A percentile compares a stretch with the other conserved stretches of the same genome.
These are phyloP conservation scores for Gobionotothen gibberifrons DNA, from an alignment of 2,797 vertebrate genomes.

Conservation along the genomic window DNA sequence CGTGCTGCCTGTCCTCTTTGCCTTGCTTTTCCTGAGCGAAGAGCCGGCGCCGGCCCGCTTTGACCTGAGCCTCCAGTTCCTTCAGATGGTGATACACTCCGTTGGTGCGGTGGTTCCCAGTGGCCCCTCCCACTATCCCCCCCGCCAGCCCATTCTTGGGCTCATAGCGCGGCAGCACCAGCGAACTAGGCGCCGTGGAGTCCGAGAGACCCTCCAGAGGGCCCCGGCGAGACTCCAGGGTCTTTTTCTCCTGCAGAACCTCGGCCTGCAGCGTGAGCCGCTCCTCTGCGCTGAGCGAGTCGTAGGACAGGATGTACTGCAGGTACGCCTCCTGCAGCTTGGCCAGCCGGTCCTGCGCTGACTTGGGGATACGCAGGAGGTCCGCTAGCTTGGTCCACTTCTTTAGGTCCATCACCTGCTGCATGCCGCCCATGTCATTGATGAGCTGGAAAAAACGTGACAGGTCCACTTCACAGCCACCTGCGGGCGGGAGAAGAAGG, in stretches of 20 bases:
- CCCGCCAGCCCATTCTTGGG: slow-evolving; percentile 93
- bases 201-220: slow-evolving; percentile 95
- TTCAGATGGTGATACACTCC: slow-evolving; percentile 92
- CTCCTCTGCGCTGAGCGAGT: slow-evolving; percentile 93
- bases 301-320: slow-evolving; percentile 98
- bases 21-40: slow-evolving; percentile 98
- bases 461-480: slow-evolving; percentile 98
- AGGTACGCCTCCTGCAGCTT: slow-evolving; percentile 99
- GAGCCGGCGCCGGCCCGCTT: slow-evolving; percentile 94
- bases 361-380: slow-evolving; percentile 96
- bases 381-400: slow-evolving; percentile 99
- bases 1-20: slow-evolving; percentile 88
- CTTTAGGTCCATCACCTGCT: slow-evolving; percentile 99
- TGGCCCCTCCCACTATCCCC: slow-evolving; percentile 71
- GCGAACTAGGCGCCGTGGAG: slow-evolving; percentile 85
- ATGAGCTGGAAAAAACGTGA: slow-evolving; percentile 98
- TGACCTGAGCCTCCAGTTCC: slow-evolving; percentile 91
- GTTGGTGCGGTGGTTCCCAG: slow-evolving; percentile 82
- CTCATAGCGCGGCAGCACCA: slow-evolving; percentile 94
- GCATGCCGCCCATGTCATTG: slow-evolving; percentile 99
- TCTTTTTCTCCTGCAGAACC: slow-evolving; percentile 95
- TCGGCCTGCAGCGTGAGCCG: slow-evolving; percentile 91
- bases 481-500: slow-evolving; percentile 72
- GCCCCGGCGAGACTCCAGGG: slow-evolving; percentile 92
- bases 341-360: slow-evolving; percentile 98